Conservation (phyloP, 2,797 vertebrate genomes). For the Mus caroli region DNA sequence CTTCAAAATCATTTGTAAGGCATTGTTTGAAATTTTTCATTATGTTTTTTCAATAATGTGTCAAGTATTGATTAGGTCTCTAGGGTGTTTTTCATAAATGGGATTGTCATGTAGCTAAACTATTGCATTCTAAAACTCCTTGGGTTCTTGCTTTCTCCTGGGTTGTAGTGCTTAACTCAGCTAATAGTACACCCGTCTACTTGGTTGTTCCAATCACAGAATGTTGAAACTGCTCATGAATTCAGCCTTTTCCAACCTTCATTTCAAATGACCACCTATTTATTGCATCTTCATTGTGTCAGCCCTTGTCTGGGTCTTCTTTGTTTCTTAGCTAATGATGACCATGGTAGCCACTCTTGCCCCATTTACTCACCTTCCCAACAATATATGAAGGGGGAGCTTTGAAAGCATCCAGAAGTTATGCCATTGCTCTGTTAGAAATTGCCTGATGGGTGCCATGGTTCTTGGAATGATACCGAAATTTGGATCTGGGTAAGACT, state of each 20-base stretch:
- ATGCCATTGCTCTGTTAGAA: not conserved
- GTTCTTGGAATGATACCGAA: not conserved
- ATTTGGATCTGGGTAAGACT: no score
- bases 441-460: not conserved
- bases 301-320: not conserved
- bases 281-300: no score
- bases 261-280: not conserved
- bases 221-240: not conserved
- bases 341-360: not conserved
- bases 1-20: constrained; percentile 16
- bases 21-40: not conserved
- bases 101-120: not conserved
- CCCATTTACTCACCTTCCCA: not conserved
- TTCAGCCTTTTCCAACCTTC: not conserved
- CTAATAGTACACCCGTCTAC: not conserved
- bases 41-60: not conserved
- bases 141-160: not conserved
- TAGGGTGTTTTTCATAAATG: not conserved
- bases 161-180: not conserved
- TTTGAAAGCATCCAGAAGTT: not conserved
- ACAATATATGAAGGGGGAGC: not conserved
- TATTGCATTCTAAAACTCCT: not conserved
- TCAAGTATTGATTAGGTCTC: not conserved
- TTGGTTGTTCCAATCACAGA: not conserved
- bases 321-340: not conserved